Conservation (phyloP, 2,888 invertebrate species). For the Pharmacophagus antenor region DNA sequence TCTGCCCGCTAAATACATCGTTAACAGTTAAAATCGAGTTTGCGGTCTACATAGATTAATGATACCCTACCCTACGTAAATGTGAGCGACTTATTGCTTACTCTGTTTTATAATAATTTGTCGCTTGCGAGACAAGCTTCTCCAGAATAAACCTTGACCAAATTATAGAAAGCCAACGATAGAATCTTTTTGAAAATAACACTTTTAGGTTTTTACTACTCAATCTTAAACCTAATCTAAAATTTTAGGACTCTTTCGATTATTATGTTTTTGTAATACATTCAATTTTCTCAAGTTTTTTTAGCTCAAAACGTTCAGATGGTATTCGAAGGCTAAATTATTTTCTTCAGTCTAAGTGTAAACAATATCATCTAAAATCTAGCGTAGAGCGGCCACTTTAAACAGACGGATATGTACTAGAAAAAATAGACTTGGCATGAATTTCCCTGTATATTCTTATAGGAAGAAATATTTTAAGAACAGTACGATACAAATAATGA, state of each 20-base stretch:
- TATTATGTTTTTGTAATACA: not conserved
- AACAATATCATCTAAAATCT: constrained; percentile 29
- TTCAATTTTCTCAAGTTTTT: constrained; percentile 8
- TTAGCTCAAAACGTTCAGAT: constrained; percentile 10
- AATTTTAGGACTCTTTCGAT: not conserved
- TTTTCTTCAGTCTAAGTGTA: constrained; percentile 25
- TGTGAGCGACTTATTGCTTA: constrained; percentile 43
- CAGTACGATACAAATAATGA: constrained; percentile 35
- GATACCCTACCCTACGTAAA: constrained; percentile 43
- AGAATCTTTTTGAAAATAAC: not conserved
- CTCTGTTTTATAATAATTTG: constrained; percentile 53
- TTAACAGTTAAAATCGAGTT: too few species aligned
- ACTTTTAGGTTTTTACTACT: not conserved
- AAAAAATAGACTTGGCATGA: constrained; percentile 42
- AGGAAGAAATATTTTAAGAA: constrained; percentile 40
- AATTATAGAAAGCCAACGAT: constrained; percentile 39
- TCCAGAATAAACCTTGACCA: constrained; percentile 59
- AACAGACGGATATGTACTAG: constrained; percentile 27
- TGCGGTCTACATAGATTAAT: too few species aligned
- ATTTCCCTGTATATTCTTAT: constrained; percentile 40
- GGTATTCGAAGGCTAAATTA: constrained; percentile 26
- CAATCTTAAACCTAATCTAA: not conserved
- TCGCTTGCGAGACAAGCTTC: constrained; percentile 47
- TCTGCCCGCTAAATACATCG: too few species aligned
- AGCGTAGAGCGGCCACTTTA: constrained; percentile 14